phyloP scores from a whole-genome alignment of 1,140 invertebrate species.

The Rhopalosiphum padi region DNA sequence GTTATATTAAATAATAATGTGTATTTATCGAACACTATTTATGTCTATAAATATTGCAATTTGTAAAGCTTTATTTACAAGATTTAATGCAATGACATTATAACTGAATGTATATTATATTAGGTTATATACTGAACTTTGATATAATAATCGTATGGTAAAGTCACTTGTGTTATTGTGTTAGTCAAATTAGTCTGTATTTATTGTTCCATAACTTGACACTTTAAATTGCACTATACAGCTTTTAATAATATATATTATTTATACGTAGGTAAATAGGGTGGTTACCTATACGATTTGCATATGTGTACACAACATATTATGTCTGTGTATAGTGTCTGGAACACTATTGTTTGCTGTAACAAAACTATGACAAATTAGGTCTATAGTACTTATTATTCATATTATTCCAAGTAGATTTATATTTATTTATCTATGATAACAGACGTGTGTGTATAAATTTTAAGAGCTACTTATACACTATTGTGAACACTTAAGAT shows the following conservation, averaged over 20 bases:
- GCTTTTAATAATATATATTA: background rate
- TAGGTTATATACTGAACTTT: background rate
- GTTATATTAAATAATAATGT: background rate
- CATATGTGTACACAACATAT: background rate
- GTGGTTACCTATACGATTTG: background rate
- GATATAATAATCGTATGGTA: background rate
- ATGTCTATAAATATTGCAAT: too few relatives aligned
- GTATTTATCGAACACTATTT: background rate
- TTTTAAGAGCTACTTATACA: background rate
- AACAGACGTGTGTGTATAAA: background rate
- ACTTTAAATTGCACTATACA: background rate
- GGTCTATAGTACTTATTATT: background rate
- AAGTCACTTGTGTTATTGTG: background rate
- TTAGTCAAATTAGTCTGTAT: background rate
- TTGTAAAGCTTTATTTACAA: background rate
- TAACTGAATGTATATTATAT: background rate
- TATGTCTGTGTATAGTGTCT: background rate
- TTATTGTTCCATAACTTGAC: background rate
- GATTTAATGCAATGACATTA: background rate
- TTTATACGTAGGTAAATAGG: background rate
- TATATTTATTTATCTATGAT: background rate
- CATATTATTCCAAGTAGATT: background rate
- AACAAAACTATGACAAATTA: background rate
- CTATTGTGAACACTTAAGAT: background rate
- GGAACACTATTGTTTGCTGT: background rate